phyloP scores from a whole-genome alignment of 2,797 vertebrate species.

The Arrhamphus sclerolepis region DNA sequence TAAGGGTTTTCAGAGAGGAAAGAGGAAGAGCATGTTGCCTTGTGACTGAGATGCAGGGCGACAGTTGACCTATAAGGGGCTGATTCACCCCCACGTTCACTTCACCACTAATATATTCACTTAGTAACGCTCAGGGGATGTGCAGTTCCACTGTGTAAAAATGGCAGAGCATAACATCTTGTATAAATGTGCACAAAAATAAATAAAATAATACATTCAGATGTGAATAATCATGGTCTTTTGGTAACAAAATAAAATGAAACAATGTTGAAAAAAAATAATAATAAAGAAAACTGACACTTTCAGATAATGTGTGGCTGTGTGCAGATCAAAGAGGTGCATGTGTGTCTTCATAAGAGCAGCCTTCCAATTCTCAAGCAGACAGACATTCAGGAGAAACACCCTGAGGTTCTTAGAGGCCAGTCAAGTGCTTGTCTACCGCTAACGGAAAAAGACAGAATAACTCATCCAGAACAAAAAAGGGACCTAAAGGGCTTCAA shows the following conservation, averaged over 20 bases:
- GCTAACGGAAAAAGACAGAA: slow-evolving; percentile 35
- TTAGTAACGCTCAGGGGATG: slow-evolving; percentile 74
- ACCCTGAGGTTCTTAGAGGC: slow-evolving; percentile 43
- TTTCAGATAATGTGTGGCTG: too few relatives aligned
- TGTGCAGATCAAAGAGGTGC: too few relatives aligned
- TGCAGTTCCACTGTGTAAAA: slow-evolving; percentile 51
- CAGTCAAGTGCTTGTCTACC: slow-evolving; percentile 40
- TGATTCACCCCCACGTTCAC: slow-evolving; percentile 78
- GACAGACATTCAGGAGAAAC: slow-evolving; percentile 20
- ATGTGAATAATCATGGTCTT: background rate
- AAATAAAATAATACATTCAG: slow-evolving; percentile 12
- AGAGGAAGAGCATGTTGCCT: slow-evolving; percentile 56
- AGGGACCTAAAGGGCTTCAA: slow-evolving; percentile 38
- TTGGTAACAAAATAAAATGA: slow-evolving; percentile 13
- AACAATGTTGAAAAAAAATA: background rate
- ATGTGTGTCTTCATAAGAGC: slow-evolving; percentile 1
- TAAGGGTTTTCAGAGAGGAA: slow-evolving; percentile 40
- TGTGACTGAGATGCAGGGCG: slow-evolving; percentile 80
- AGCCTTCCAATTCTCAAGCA: slow-evolving; percentile 34
- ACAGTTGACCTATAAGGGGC: slow-evolving; percentile 85
- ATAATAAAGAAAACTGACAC: slow-evolving; percentile 1
- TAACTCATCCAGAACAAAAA: slow-evolving; percentile 49
- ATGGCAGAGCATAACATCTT: slow-evolving; percentile 28
- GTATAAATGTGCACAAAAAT: slow-evolving; percentile 15
- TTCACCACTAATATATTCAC: slow-evolving; percentile 79